These are phyloP conservation scores for Xerus rutilus DNA, from an alignment of 2,797 vertebrate genomes.

Conservation along the genomic window DNA sequence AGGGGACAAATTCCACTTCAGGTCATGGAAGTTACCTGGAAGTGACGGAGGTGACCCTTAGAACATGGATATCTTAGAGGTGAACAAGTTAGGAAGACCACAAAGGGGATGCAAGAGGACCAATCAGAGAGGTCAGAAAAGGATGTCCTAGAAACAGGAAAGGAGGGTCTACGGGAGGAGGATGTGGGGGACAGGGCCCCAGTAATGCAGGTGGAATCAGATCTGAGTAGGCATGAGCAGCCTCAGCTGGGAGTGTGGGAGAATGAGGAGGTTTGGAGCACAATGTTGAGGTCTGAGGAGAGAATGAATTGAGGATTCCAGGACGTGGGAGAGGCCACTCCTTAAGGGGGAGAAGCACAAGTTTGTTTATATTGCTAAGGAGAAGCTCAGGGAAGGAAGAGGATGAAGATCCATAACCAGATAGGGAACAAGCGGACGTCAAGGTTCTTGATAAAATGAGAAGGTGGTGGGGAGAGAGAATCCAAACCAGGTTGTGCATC, in stretches of 20 bases:
- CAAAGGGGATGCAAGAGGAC: neutral
- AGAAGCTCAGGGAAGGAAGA: fast-evolving
- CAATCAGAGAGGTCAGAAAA: neutral
- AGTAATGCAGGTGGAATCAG: fast-evolving
- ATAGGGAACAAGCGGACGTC: fast-evolving
- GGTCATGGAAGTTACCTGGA: too few species aligned
- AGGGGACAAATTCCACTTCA: neutral
- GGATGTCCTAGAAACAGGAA: neutral
- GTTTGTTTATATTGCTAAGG: neutral
- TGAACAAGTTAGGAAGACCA: neutral
- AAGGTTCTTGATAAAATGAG: neutral
- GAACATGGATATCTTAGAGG: neutral
- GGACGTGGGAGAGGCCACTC: neutral
- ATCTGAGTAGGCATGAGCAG: fast-evolving
- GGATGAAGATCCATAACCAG: neutral
- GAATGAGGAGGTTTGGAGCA: fast-evolving
- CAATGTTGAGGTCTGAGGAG: neutral
- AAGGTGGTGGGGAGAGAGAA: neutral
- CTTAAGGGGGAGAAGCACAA: neutral
- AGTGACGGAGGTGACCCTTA: neutral
- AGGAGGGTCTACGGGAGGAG: neutral
- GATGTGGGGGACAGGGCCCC: neutral
- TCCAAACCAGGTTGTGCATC: neutral
- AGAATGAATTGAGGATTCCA: neutral
- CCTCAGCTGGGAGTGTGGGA: neutral